phyloP scores from a whole-genome alignment of 2,888 invertebrate genomes.

The Rhingia rostrata region DNA sequence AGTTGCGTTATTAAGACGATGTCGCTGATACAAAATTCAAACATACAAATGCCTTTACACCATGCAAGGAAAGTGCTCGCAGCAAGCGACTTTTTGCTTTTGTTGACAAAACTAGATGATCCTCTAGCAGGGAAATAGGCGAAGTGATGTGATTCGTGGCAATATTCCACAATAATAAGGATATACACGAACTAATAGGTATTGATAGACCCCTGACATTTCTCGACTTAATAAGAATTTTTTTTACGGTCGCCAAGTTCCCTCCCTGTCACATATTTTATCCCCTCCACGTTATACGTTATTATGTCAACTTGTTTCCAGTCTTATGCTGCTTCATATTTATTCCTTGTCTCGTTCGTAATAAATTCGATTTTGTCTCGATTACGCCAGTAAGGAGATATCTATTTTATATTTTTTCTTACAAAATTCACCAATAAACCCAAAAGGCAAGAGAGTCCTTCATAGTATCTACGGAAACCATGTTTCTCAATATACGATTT shows the following conservation, averaged over 20 bases:
- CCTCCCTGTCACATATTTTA: neutral
- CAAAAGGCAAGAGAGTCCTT: neutral
- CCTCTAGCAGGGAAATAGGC: neutral
- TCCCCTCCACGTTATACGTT: neutral
- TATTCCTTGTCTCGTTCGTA: constrained; percentile 15
- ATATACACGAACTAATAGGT: neutral
- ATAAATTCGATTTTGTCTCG: constrained; percentile 45
- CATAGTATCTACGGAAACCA: neutral
- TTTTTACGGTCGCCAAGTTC: constrained; percentile 10
- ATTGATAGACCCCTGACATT: constrained; percentile 8
- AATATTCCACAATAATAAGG: constrained; percentile 6
- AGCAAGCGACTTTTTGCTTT: no score
- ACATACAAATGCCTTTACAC: no score
- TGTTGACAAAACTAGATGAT: no score
- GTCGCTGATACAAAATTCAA: no score
- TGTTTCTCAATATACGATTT: constrained; percentile 13
- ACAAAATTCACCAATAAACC: neutral
- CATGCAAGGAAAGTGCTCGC: no score
- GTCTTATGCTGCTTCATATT: constrained; percentile 13
- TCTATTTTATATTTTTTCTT: constrained; percentile 5
- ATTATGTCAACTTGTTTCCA: neutral
- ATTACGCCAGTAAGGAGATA: constrained; percentile 14
- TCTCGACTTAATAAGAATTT: constrained; percentile 10
- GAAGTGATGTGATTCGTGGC: constrained; percentile 10
- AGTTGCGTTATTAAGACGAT: no score